Base-by-base conservation (phyloP, 2,888 invertebrate genomes). In the Timema cristinae region DNA sequence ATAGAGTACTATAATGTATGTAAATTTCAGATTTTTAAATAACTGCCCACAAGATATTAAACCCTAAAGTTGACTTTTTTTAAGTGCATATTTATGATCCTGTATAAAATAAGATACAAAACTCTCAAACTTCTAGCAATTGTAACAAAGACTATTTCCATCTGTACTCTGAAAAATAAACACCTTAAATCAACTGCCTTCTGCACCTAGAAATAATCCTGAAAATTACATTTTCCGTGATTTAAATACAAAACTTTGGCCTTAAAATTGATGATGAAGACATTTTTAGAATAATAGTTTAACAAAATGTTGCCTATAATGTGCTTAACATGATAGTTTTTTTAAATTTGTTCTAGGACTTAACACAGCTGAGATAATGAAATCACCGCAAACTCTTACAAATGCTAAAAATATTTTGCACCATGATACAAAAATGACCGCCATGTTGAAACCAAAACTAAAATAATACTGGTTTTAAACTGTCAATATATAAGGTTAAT, bases 21-120 rank as follows among this genome's bases (percentile, higher is more conserved):
- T 13, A 47, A 59, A 63, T 63, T 63, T 63, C 63, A 63, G 63
- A 63, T 63, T 63, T 63, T 63, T 63, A 47, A 47, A 63, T 63
- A 47, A 63, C 63, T 63, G 47, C 15, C 59, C 59, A 59, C n/a
- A 0, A 59, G 8, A 59, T 7, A 59, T 59, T 16, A 59, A 59
- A 32, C 8, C 15, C 15, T 9, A 59, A 32, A 32, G 32, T 32
- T 5, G 32, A 32, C n/a, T 32, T 32, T 32, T 32, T 32, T 16
- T 13, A 59, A 5, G 15, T 7, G n/a, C 8, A n/a, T 59, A 16
- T 59, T 5, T 9, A 54, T 7, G 59, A 13, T 5, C 59, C 59
- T 59, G 59, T 59, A 59, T 8, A 52, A 13, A 52, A 59, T 16
- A 59, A 59, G 32, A 32, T 59, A 59, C 59, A 59, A n/a, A 59